These are phyloP conservation scores for Hippocampus mohnikei DNA, from an alignment of 2,113 vertebrate species.

Conservation along the genomic window DNA sequence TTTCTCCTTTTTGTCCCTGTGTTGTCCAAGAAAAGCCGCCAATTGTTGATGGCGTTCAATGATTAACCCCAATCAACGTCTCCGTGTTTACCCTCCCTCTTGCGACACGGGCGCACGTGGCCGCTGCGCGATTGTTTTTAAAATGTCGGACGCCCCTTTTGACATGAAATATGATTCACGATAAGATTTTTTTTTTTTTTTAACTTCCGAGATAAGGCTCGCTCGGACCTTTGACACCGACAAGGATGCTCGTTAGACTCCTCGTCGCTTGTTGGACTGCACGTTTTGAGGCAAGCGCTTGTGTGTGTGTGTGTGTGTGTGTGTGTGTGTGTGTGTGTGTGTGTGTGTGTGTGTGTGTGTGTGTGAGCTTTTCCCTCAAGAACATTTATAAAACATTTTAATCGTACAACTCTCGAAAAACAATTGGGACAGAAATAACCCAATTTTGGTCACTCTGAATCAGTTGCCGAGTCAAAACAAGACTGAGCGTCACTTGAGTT, in stretches of 20 bases:
- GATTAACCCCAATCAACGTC: conserved; percentile 39
- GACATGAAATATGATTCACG: conserved; percentile 42
- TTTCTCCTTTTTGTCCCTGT: neutral
- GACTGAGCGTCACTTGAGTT: too few species aligned
- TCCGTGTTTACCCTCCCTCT: conserved; percentile 23
- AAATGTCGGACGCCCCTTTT: conserved; percentile 35
- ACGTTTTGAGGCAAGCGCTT: conserved; percentile 46
- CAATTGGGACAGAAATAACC: too few species aligned
- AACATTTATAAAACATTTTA: too few species aligned
- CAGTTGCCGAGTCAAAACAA: too few species aligned
- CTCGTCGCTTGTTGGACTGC: conserved; percentile 2
- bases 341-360: too few species aligned
- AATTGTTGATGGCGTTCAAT: conserved; percentile 39
- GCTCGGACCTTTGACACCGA: conserved; percentile 40
- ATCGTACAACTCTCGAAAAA: too few species aligned
- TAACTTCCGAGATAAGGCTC: conserved; percentile 12
- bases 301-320: too few species aligned
- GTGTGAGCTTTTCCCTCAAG: too few species aligned
- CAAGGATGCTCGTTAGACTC: conserved; percentile 26
- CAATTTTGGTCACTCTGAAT: too few species aligned
- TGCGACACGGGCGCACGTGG: conserved; percentile 38
- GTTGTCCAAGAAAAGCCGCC: conserved; percentile 22
- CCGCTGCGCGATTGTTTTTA: conserved; percentile 18
- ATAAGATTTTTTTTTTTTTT: conserved; percentile 4
- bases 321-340: too few species aligned